These are phyloP conservation scores for Cheirogaleus major DNA, from an alignment of 2,797 vertebrate genomes.

Conservation along the genomic window DNA sequence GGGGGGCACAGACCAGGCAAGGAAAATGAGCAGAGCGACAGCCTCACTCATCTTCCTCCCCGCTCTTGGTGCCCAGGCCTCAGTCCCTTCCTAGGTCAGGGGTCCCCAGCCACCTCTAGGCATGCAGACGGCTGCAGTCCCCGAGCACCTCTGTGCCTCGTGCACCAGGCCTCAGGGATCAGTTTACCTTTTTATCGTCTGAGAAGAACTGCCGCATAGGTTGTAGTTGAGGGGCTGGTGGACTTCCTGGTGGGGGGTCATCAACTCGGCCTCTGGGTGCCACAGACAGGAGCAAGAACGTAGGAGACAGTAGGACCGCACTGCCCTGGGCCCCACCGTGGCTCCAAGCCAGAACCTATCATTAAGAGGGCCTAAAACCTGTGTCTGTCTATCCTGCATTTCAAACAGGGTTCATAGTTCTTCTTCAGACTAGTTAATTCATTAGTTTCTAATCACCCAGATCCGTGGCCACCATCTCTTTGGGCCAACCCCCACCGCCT, in stretches of 20 bases:
- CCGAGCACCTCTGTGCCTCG: not conserved
- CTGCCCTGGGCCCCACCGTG: not conserved
- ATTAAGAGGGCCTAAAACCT: not conserved
- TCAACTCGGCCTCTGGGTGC: not conserved
- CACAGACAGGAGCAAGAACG: not conserved
- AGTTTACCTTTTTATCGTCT: not conserved
- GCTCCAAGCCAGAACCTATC: not conserved
- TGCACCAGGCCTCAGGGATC: not conserved
- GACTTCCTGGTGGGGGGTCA: not conserved
- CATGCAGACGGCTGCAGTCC: not conserved
- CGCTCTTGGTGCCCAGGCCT: not conserved
- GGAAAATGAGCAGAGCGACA: not conserved
- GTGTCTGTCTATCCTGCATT: not conserved
- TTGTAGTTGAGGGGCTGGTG: not conserved
- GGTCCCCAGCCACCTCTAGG: not conserved
- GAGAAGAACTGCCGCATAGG: not conserved
- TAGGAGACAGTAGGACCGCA: fast-evolving
- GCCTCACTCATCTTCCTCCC: not conserved
- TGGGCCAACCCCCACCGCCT: not conserved
- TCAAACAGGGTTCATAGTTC: not conserved
- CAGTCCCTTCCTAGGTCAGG: not conserved
- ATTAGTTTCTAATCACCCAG: not conserved
- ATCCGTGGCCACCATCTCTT: not conserved
- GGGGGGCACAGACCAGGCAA: fast-evolving
- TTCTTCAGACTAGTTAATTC: not conserved